Conservation (phyloP, 2,888 invertebrate species). For the Monopis laevigella region DNA sequence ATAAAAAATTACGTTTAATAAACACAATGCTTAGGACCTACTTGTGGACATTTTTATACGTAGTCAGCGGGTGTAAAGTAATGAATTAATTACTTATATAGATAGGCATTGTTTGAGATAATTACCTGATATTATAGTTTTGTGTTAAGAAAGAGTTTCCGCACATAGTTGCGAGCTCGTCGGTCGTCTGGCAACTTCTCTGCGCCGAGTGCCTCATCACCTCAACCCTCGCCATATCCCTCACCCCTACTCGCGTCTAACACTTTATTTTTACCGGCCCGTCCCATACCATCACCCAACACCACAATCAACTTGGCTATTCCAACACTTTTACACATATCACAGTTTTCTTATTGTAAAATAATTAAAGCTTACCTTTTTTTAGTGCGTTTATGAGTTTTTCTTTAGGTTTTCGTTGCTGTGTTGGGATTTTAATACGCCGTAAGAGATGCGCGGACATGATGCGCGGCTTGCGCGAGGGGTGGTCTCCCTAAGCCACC, state of each 20-base stretch:
- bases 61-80: too few relatives aligned
- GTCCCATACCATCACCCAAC: conserved; percentile 49
- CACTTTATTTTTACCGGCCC: conserved; percentile 64
- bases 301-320: too few relatives aligned
- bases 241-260: conserved; percentile 54
- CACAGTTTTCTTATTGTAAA: neutral
- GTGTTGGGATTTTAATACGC: conserved; percentile 42
- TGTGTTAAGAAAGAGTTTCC: too few relatives aligned
- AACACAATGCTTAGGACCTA: too few relatives aligned
- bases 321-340: too few relatives aligned
- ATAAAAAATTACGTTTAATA: too few relatives aligned
- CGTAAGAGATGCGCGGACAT: conserved; percentile 26
- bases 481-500: too few relatives aligned
- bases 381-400: conserved; percentile 26
- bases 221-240: conserved; percentile 65
- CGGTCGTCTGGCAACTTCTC: neutral
- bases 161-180: too few relatives aligned
- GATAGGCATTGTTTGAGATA: too few relatives aligned
- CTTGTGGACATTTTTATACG: too few relatives aligned
- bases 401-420: conserved; percentile 50
- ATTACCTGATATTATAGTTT: too few relatives aligned
- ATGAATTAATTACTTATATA: too few relatives aligned
- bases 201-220: neutral
- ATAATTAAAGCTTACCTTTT: conserved; percentile 32
- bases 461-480: conserved; percentile 35